Conservation (phyloP, 2,113 vertebrate genomes). For the Rynchops niger region DNA sequence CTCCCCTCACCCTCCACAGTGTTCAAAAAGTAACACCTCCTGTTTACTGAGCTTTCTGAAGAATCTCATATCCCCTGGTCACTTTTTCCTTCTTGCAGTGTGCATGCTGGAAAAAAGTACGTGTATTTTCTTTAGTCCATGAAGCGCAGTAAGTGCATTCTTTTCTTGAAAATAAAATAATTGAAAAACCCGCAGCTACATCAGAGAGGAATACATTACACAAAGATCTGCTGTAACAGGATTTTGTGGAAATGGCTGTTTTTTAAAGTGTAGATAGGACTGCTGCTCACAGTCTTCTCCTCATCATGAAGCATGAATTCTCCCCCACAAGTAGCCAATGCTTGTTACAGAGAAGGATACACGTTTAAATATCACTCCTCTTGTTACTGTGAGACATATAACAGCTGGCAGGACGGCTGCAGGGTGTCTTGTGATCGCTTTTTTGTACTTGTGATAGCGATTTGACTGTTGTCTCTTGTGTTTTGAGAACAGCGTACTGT, state of each 20-base stretch:
- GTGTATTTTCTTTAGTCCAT: background rate
- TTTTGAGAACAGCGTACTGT: conserved; percentile 87
- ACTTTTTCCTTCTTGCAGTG: background rate
- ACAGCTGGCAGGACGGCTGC: background rate
- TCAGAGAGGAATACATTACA: background rate
- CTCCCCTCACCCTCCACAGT: rapidly evolving
- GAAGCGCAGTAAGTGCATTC: background rate
- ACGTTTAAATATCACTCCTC: background rate
- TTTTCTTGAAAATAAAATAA: background rate
- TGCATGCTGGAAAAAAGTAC: background rate
- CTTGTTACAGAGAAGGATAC: background rate
- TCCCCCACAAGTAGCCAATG: background rate
- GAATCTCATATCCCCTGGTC: background rate
- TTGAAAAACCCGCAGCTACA: background rate
- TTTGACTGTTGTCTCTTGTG: conserved; percentile 34
- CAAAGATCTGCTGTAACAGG: background rate
- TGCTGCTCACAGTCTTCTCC: background rate
- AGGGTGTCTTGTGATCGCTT: background rate
- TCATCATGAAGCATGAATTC: background rate
- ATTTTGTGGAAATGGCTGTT: background rate
- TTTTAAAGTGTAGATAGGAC: background rate
- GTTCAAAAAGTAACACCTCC: background rate
- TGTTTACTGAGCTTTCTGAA: background rate
- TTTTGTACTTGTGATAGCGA: background rate
- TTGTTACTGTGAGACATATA: background rate